Evolutionary conservation across 2,888 invertebrate genomes (phyloP), one percentile per base, ranked within the genome.

Genomic region (Ormia ochracea): DNA sequence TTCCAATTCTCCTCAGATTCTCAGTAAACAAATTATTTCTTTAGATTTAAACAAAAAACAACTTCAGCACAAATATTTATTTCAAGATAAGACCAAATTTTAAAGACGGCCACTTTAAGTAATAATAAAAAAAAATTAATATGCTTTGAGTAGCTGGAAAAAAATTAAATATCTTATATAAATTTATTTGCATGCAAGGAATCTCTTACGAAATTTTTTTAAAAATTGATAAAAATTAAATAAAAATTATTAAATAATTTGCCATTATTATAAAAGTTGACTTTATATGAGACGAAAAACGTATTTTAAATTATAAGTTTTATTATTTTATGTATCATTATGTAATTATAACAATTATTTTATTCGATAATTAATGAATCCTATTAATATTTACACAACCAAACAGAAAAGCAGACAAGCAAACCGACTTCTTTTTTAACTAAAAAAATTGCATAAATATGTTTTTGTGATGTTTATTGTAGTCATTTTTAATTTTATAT

Each of bases 381-480:
- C 78, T 81, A 81, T 81, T 81, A 69, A 78, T 80, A 58, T 73
- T 66, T 66, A 72, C 17, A 54, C 43, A 23, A 26, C 9, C 50
- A 26, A n/a, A 1, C 50, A 52, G 19, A 14, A 66, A 26, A n/a
- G 1, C 50, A 52, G 19, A 17, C 1, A 33, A 45, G 33, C 33
- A 45, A 36, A 69, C n/a, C 38, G 36, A 50, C n/a, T 43, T 31
- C 28, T 41, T 38, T 45, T 38, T 12, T 19, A 38, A 0, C 45
- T 21, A 19, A 26, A 12, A 54, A 54, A 54, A 68, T 10, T 33
- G 28, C 1, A 7, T 26, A 50, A 50, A 48, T 41, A 48, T 76
- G n/a, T n/a, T n/a, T n/a, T n/a, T n/a, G 76, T 76, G 80, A 76
- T 80, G 72, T 72, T 80, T 68, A 68, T 70, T 36, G 21, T 76